Percentiles rank a stretch among this genome's conserved stretches.
Conservation (phyloP, 2,113 vertebrate genomes). For the Boleophthalmus pectinirostris region DNA sequence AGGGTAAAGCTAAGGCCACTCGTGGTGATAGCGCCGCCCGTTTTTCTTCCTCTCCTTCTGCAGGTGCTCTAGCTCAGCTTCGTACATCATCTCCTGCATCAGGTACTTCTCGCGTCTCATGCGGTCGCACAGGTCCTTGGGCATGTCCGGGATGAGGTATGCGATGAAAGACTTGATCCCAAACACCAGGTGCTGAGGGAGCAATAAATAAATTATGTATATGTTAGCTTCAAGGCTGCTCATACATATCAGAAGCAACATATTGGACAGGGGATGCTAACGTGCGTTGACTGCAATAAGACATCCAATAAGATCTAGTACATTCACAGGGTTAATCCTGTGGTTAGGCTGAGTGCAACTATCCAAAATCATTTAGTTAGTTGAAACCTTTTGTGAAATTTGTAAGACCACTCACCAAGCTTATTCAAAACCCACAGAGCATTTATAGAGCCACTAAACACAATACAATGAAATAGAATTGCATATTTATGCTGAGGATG, state of each 20-base stretch:
- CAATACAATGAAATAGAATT: neutral
- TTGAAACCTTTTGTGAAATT: neutral
- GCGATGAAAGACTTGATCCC: slow-evolving; percentile 98
- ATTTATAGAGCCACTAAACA: neutral
- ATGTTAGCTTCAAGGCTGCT: slow-evolving; percentile 18
- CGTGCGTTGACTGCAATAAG: neutral
- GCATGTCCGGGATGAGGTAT: slow-evolving; percentile 98
- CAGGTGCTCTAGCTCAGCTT: slow-evolving; percentile 94
- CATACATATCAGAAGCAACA: slow-evolving; percentile 7
- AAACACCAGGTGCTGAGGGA: slow-evolving; percentile 92
- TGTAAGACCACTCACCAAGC: neutral
- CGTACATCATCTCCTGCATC: slow-evolving; percentile 99
- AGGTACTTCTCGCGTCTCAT: slow-evolving; percentile 98
- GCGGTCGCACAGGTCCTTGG: slow-evolving; percentile 94
- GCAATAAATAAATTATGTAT: slow-evolving; percentile 31
- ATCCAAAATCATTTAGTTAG: neutral
- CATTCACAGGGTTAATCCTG: neutral
- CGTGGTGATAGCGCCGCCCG: slow-evolving; percentile 93
- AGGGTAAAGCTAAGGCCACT: slow-evolving; percentile 90
- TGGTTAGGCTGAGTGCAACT: neutral
- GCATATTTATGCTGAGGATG: too few species aligned
- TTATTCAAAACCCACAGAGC: neutral
- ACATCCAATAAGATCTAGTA: neutral
- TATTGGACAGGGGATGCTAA: slow-evolving; percentile 13
- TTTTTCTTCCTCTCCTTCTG: slow-evolving; percentile 93